Evolutionary conservation across 2,797 vertebrate species (phyloP), one percentile per base, ranked within the genome.

Genomic region (Protosalanx chinensis): DNA sequence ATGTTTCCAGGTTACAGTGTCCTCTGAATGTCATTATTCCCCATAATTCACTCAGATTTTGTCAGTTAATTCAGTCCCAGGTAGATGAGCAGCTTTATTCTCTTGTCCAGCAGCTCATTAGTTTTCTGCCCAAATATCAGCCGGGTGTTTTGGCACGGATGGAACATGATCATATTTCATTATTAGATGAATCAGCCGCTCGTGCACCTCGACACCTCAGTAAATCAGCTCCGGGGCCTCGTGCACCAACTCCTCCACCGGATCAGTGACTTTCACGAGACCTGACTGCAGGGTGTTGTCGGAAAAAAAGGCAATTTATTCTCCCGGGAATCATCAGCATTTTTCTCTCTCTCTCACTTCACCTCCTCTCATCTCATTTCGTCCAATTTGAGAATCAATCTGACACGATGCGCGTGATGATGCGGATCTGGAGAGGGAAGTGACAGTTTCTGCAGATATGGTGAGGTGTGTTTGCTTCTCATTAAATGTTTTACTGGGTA

Each of bases 61-160:
- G 87, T 88, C 86, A 89, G 66, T 77, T 72, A 79, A 86, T 91
- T 87, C 89, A 88, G 91, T 90, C 86, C 86, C 78, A 70, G 76
- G 80, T 74, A 86, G 86, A 90, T 80, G 74, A 86, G 46, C 63
- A 23, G 76, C 82, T 81, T 73, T 66, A 76, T 77, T 73, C n/a
- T 16, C 66, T 6, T 29, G 77, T 70, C 63, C 37, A 53, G 60
- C 74, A 29, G 79, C 85, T 87, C 82, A 84, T 88, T 86, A 72
- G 87, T 89, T 88, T 89, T 81, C 85, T 85, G 84, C 71, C 84
- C 73, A 86, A 87, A 81, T 87, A 87, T 84, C 51, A 56, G 51
- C 74, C 84, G 70, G 68, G 76, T 76, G 66, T 74, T 78, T 78
- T 64, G 23, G 57, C 27, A 77, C 68, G 51, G 73, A 79, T 75